Base-by-base conservation (phyloP, 2,113 vertebrate genomes). In the Atrichornis clamosus region DNA sequence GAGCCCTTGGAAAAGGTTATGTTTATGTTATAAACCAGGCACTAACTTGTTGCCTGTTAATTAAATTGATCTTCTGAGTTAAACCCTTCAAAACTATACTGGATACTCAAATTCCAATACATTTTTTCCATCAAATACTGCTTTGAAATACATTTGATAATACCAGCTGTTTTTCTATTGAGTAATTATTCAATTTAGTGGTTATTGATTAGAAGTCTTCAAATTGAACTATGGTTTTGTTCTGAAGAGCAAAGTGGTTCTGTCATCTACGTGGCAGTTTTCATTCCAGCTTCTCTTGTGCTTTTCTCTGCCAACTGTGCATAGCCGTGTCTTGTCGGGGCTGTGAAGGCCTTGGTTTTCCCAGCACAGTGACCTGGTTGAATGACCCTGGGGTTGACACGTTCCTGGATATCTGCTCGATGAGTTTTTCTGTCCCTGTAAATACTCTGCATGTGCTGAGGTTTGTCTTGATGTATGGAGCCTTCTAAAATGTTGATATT, bases 351-450 rank as follows among this genome's bases (percentile, higher is more conserved):
- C 15, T 6, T 86, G 81, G 42, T 80, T 53, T 55, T 58, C 44
- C 28, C 35, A 50, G 0, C 1, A 7, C 1, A 0, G 23, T 70
- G 69, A 33, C n/a, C 23, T 42, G 7, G 14, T 8, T 68, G 35
- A 50, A 30, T 53, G 37, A 17, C 26, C 80, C 27, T 60, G 44
- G 17, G 5, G 1, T 49, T 91, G 53, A 27, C 12, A 4, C 42
- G 42, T 23, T 75, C 60, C 83, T 76, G 44, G 13, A 13, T 79
- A n/a, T 44, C 13, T 85, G 6, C 41, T 65, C 42, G 44, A 30
- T 59, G 39, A 77, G 39, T 21, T 63, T 46, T 80, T 46, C 27
- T 50, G 28, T 64, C 13, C 60, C 24, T 74, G 69, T n/a, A 30
- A 44, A 60, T 63, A 52, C 18, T 56, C 65, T 35, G 23, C 7